Conservation (phyloP, 1,140 invertebrate genomes). For the Heliconius hewitsoni region DNA sequence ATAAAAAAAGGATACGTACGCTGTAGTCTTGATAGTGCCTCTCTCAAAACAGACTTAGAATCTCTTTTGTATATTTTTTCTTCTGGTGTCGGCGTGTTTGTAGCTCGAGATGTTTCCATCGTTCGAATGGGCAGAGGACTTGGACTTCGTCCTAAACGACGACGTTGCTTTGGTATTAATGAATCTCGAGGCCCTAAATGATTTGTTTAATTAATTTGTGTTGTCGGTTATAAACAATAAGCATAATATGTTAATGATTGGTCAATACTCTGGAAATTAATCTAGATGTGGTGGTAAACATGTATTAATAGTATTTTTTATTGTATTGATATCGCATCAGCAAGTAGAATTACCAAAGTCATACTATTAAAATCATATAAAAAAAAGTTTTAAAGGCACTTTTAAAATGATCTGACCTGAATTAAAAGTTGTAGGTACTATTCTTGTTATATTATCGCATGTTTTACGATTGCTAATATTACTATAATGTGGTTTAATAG, state of each 20-base stretch:
- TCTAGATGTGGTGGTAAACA: too few relatives aligned
- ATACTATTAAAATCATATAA: too few relatives aligned
- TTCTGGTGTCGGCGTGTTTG: conserved; percentile 51
- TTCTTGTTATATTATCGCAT: conserved; percentile 32
- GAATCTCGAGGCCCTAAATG: conserved; percentile 43
- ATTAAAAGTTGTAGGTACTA: conserved; percentile 41
- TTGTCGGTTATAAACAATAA: background rate
- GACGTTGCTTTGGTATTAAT: conserved; percentile 46
- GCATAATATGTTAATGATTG: too few relatives aligned
- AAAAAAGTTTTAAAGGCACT: too few relatives aligned
- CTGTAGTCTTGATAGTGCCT: conserved; percentile 62
- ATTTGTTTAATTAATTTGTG: background rate
- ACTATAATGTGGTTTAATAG: conserved; percentile 50
- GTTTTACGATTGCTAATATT: conserved; percentile 35
- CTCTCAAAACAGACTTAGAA: conserved; percentile 55
- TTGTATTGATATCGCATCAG: too few relatives aligned
- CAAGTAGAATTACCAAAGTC: too few relatives aligned
- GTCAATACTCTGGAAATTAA: too few relatives aligned
- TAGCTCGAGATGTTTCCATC: conserved; percentile 57
- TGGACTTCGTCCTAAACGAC: conserved; percentile 67
- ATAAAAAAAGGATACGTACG: conserved; percentile 45
- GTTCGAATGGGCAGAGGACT: conserved; percentile 55
- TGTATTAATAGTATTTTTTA: too few relatives aligned
- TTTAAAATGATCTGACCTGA: conserved; percentile 30
- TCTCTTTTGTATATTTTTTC: conserved; percentile 41